Evolutionary conservation across 1,140 invertebrate species (phyloP), one percentile per base, ranked within the genome.

Genomic region (Cecropterus lyciades): DNA sequence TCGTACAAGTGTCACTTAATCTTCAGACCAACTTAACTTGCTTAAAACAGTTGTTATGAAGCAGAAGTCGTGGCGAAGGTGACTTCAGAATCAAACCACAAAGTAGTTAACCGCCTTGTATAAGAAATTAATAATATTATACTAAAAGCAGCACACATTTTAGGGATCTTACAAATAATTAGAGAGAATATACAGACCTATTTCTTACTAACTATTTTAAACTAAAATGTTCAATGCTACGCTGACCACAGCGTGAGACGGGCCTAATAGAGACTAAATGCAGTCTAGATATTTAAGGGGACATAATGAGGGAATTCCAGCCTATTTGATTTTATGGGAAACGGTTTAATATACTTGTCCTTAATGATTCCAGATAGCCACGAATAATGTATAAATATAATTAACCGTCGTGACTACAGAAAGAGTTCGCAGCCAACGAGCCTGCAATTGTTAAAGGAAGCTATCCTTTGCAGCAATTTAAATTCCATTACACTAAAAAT

Each of bases 401-500:
- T 82, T 84, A 82, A 79, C 65, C 65, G 76, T 85, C 83, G 82
- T 87, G 83, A 87, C 84, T 82, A 64, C 52, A 73, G 75, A 75
- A 79, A 82, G 79, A 84, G 77, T 79, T 80, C 67, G 76, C 70
- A 65, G 71, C 73, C 77, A 84, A 79, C 73, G 80, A 73, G 73
- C 65, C 75, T 65, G 70, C 77, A 80, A 82, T 77, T 79, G 75
- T 82, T 78, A 78, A 84, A 75, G 77, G 73, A 81, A 85, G 72
- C 73, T 82, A 82, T 83, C 71, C 75, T 77, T 79, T 73, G 77
- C 74, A 73, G 77, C 81, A 83, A 84, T 89, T 89, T 87, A 87
- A 87, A 87, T 87, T 84, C 80, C 75, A 85, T 87, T 87, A 82
- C 75, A 79, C 64, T 77, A 65, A 75, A 82, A 82, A 85, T 86